These are phyloP conservation scores for Chrysolina oricalcia DNA, from an alignment of 2,888 invertebrate species.

Conservation along the genomic window DNA sequence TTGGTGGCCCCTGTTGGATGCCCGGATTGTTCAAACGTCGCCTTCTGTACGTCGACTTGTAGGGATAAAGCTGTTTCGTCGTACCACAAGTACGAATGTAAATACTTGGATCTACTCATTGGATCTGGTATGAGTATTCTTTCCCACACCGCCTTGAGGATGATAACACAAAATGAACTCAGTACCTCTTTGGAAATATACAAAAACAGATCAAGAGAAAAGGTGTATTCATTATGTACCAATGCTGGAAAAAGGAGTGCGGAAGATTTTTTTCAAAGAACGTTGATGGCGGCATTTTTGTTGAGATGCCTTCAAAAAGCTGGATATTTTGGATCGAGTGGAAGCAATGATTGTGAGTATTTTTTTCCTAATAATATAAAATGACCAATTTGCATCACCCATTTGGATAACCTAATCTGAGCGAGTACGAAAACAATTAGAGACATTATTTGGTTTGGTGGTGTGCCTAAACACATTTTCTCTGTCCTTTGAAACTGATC, in stretches of 20 bases:
- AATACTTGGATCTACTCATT: constrained; percentile 81
- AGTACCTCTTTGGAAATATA: constrained; percentile 73
- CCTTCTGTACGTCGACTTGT: constrained; percentile 82
- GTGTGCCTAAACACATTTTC: too few species aligned
- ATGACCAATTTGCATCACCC: too few species aligned
- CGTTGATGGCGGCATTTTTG: constrained; percentile 85
- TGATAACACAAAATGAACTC: constrained; percentile 82
- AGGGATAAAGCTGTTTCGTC: constrained; percentile 77
- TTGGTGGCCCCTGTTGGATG: constrained; percentile 82
- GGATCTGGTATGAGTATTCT: constrained; percentile 87
- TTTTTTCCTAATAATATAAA: too few species aligned
- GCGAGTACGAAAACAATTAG: too few species aligned
- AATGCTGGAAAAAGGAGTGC: constrained; percentile 77
- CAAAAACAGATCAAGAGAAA: constrained; percentile 71
- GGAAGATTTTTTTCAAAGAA: constrained; percentile 83
- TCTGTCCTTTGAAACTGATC: too few species aligned
- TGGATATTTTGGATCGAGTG: constrained; percentile 75
- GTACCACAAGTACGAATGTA: constrained; percentile 86
- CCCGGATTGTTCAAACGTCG: constrained; percentile 82
- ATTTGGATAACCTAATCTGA: too few species aligned
- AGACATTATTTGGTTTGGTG: too few species aligned
- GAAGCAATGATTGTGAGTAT: constrained; percentile 53
- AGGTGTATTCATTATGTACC: constrained; percentile 78
- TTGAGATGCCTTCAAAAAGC: constrained; percentile 81
- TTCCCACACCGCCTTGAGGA: constrained; percentile 82